Evolutionary conservation across 1,140 invertebrate genomes (phyloP).

Genomic region (Gonioctena quinquepunctata): DNA sequence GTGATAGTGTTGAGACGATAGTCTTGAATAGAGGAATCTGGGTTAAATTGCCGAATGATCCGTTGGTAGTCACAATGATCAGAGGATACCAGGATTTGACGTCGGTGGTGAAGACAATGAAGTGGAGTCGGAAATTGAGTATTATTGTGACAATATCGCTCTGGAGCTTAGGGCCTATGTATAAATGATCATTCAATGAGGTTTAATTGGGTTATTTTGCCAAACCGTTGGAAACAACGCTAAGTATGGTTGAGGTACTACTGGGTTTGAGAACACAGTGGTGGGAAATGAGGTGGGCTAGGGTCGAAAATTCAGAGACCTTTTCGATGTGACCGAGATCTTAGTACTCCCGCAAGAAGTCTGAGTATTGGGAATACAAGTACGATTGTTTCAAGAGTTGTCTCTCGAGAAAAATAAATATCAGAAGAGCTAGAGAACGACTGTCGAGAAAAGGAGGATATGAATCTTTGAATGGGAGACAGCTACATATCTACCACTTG

Average conservation of each 20-base stretch:
- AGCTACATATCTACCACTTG: not conserved
- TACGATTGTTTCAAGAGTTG: not conserved
- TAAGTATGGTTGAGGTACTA: constrained; percentile 35
- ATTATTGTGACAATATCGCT: constrained; percentile 44
- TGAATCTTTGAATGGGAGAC: too few species aligned
- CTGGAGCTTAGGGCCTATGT: too few species aligned
- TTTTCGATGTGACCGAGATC: not conserved
- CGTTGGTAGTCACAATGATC: constrained; percentile 3
- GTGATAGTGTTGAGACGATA: constrained; percentile 38
- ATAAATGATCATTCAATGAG: constrained; percentile 40
- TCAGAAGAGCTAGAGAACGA: not conserved
- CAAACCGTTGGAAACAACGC: constrained; percentile 11
- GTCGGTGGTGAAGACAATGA: constrained; percentile 44
- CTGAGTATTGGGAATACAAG: constrained; percentile 5
- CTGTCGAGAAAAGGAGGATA: constrained; percentile 1
- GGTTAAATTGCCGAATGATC: constrained; percentile 19
- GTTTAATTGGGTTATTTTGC: not conserved
- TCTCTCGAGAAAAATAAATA: constrained; percentile 4
- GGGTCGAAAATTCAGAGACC: too few species aligned
- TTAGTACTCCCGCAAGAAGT: constrained; percentile 6
- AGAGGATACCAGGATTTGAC: constrained; percentile 3
- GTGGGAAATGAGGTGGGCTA: constrained; percentile 42
- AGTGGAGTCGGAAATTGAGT: constrained; percentile 52
- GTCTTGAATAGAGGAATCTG: constrained; percentile 1
- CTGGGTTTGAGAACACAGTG: constrained; percentile 41